Evolutionary conservation across 64 coral and sea anemone genomes (phyloP), one percentile per base, ranked within the genome.

Genomic region (Orbicella faveolata): DNA sequence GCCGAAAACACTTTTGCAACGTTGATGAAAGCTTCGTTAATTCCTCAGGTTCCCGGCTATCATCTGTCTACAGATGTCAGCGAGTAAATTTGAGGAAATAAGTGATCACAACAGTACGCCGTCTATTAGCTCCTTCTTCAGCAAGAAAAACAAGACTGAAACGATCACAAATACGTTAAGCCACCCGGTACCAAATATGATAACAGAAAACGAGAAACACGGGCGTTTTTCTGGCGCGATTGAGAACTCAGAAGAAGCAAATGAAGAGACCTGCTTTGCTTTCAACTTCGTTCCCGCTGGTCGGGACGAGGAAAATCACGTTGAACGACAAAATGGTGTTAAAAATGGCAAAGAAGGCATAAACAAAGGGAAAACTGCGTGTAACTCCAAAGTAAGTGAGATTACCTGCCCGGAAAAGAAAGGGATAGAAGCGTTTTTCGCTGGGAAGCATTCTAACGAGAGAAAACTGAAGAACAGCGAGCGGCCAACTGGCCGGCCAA

Each of bases 51-150:
- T 90, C 73, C 96, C 96, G 9, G 93, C 87, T 6, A 93, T 98
- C 16, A 80, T 88, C 48, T 75, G 66, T 35, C 78, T 98, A 15
- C 16, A 91, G 21, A 74, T 98, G 19, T 85, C 82, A 83, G 96
- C 93, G 34, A 94, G 93, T 57, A 98, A 98, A 85, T 98, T 98
- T 84, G 88, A 84, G 14, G 96, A 98, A 13, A 75, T 85, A 69
- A 65, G 62, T 21, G 59, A 87, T 30, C 74, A 76, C 26, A 39
- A 52, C 20, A 61, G 69, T 20, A 92, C 90, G 1, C 90, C 93
- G 0, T 88, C 90, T 2, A 98, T 98, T 10, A 90, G 88, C 23
- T 94, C 96, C 12, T 98, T 91, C 87, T 98, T 98, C 76, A 89
- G 37, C 52, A 92, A 89, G 75, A 83, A 76, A 85, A 73, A 25